Conservation (phyloP, 2,113 vertebrate species). For the Camelus dromedarius region DNA sequence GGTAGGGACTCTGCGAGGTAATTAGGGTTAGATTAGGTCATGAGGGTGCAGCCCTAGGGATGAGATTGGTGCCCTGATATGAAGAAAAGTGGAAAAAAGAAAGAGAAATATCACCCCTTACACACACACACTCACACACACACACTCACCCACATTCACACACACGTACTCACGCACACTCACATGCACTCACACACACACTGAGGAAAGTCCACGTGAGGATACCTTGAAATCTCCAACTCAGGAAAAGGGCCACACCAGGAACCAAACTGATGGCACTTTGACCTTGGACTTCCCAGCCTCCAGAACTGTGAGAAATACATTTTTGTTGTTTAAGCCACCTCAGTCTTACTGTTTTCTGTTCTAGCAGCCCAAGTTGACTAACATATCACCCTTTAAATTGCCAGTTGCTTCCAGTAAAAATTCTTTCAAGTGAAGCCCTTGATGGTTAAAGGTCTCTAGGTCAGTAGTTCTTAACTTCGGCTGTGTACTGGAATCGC, state of each 20-base stretch:
- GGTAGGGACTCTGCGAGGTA: background rate
- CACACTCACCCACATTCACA: background rate
- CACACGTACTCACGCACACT: too few species aligned
- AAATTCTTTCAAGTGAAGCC: background rate
- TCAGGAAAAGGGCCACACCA: background rate
- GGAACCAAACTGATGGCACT: background rate
- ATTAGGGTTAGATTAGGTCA: background rate
- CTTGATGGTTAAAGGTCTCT: background rate
- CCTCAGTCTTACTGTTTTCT: background rate
- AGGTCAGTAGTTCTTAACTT: background rate
- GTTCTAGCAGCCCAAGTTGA: background rate
- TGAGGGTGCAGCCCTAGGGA: background rate
- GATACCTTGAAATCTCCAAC: background rate
- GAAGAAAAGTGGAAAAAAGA: background rate
- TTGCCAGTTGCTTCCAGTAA: background rate
- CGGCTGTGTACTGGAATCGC: background rate
- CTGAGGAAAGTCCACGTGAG: background rate
- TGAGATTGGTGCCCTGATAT: background rate
- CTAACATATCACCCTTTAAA: background rate
- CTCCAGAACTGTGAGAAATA: background rate
- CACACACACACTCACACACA: background rate
- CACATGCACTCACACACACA: background rate
- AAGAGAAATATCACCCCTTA: background rate
- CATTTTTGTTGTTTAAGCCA: background rate
- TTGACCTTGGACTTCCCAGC: too few species aligned